Base-by-base conservation (phyloP, 2,113 vertebrate genomes). In the Mustelus asterias region DNA sequence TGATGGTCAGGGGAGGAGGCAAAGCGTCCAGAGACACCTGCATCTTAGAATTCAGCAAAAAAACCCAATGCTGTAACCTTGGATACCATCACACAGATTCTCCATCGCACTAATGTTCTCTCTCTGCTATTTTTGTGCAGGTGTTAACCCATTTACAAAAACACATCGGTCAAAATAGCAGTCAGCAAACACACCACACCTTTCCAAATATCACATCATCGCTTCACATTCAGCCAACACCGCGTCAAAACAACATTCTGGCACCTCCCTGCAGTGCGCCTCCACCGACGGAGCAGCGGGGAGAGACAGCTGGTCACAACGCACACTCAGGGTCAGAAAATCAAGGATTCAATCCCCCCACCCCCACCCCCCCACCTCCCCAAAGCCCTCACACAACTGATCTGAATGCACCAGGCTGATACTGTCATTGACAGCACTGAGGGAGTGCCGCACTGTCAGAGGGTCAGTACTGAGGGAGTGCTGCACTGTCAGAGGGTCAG, bases 231-330 rank as follows among this genome's bases (percentile, higher is more conserved):
- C 0, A 48, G 41, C 1, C 83, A 86, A 18, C 0, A 0, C 41
- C 1, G 44, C 83, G 9, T 24, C 22, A 44, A 70, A 86, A 86
- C 83, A 2, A 0, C 41, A 26, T 14, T 1, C 24, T 13, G 18
- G 3, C 22, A 11, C 0, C 48, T 14, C 11, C 24, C 10, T 10
- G 3, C 13, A 0, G 7, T 24, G 83, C 4, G 8, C 0, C 5
- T 24, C 2, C 8, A 33, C 76, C 33, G 1, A 14, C 7, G 1
- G 29, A 29, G 29, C 1, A 3, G 29, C 13, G 0, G 0, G 9
- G 5, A n/a, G 78, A 1, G n/a, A 3, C 2, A 37, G 13, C n/a
- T 41, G 16, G 6, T 1, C 60, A 54, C 48, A 54, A 54, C 48
- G 0, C 48, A 3, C 48, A 20, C 5, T 26, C 85, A 26, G 85